Base-by-base conservation (phyloP, 2,113 vertebrate genomes). In the Geococcyx californianus region DNA sequence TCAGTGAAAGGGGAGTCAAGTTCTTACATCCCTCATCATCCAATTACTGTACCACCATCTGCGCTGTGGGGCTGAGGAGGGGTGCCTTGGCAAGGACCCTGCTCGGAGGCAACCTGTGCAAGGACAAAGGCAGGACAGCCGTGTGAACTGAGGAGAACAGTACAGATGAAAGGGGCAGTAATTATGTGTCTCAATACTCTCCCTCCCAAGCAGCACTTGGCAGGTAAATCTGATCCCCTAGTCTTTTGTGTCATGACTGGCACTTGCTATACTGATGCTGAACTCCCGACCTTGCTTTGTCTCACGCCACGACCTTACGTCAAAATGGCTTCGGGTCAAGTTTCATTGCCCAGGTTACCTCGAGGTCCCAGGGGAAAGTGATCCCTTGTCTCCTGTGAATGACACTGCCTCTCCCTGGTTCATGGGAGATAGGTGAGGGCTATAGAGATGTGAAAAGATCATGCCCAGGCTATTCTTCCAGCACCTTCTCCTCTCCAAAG, bases 281-380 rank as follows among this genome's bases (percentile, higher is more conserved):
- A 98, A 96, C 97, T 97, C 67, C 94, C 97, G 97, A 97, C 97
- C 96, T 95, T 91, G 95, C 70, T 91, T 96, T 94, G 90, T 96
- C 94, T 97, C 13, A 0, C 40, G 51, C 93, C 40, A 10, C 44
- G 63, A 94, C 96, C 96, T 88, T 52, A 76, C 87, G 93, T 95
- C 96, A 77, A 24, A 98, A 94, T 8, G 55, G 58, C 96, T 95
- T 40, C 40, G 96, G 95, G 67, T 97, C 87, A 78, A 52, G 92
- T 98, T 98, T 97, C 97, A 87, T 6, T 85, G 97, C 96, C 95
- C 1, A 8, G 95, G 96, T 98, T 97, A 96, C 76, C 85, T 89
- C 2, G 36, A 92, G 94, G 96, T 96, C 94, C 95, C 91, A 36
- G 89, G 90, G 97, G 95, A 98, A 97, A 95, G 26, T 1, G 92